Evolutionary conservation across 2,888 invertebrate species (phyloP).

Genomic region (Pardosa pseudoannulata): DNA sequence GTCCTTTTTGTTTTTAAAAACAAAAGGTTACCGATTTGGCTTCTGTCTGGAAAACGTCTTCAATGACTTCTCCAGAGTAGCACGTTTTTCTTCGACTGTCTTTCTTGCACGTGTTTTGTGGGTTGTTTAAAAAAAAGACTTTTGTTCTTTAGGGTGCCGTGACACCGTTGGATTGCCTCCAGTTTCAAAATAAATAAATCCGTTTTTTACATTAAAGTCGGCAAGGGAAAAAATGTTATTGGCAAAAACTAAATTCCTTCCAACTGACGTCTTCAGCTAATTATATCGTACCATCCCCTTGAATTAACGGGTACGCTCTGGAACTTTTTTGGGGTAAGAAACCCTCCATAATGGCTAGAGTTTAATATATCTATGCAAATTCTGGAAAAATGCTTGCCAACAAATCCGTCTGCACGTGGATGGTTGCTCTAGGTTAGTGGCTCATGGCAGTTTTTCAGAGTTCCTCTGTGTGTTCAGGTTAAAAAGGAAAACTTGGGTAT

Average conservation of each 20-base stretch:
- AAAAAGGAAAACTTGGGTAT: too few species aligned
- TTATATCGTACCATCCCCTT: not conserved
- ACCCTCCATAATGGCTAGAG: too few species aligned
- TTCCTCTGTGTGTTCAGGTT: too few species aligned
- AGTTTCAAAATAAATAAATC: not conserved
- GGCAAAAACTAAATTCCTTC: not conserved
- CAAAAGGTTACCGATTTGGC: not conserved
- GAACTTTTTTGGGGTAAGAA: too few species aligned
- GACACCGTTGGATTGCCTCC: not conserved
- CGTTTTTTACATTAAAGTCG: too few species aligned
- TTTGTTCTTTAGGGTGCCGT: not conserved
- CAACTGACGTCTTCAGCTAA: not conserved
- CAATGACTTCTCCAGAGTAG: not conserved
- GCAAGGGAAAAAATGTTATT: not conserved
- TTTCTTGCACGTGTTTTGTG: not conserved
- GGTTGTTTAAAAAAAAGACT: not conserved
- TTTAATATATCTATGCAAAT: too few species aligned
- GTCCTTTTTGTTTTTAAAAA: not conserved
- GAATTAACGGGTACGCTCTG: not conserved
- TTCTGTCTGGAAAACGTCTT: constrained; percentile 6
- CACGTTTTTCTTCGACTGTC: not conserved
- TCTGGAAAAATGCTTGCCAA: too few species aligned
- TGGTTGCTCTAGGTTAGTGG: too few species aligned
- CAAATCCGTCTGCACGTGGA: too few species aligned
- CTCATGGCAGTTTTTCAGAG: too few species aligned